Base-by-base conservation (phyloP, 23 tunicate genomes). In the Pegea sp. region DNA sequence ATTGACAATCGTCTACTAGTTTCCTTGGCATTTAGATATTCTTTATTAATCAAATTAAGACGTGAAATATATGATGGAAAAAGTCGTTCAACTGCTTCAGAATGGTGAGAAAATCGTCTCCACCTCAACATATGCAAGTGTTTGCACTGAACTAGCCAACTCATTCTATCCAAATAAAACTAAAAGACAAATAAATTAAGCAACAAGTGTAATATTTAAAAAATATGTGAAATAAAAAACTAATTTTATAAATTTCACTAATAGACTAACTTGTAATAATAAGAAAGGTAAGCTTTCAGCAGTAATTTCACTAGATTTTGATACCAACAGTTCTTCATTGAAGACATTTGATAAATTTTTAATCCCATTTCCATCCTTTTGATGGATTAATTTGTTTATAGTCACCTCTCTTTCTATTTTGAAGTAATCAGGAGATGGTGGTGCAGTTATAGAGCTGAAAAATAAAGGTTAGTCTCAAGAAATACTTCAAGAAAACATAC, bases 81-180 rank as follows among this genome's bases (percentile, higher is more conserved):
- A 26, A 64, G 32, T 54, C 77, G 60, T 48, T 80, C 93, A 11
- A 80, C 71, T 16, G 77, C 70, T 26, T 76, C 79, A 22, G 93
- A 66, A 31, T 80, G 93, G 42, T 80, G 53, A 61, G 79, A 80
- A 54, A 80, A 80, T 29, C 93, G 59, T 29, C 68, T 52, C 93
- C 93, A 80, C 21, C 93, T 58, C 52, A 80, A 65, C 68, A 80
- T 64, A 44, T 80, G 93, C 44, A 71, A 50, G 33, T 80, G 93
- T 50, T 80, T 80, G 74, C 93, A 80, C 34, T 80, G 93, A 0
- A 80, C 72, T 5, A 80, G 61, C 23, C 56, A 54, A 55, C 71
- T 79, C 44, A 71, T 54, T 52, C 70, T 74, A 51, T 80, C 70
- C 61, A 71, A 33, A 52, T 64, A 80, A 34, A 71, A 72, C 93